Percentiles rank a stretch among this genome's conserved stretches.
These are phyloP conservation scores for Suillia variegata DNA, from an alignment of 2,888 invertebrate genomes.

Conservation along the genomic window DNA sequence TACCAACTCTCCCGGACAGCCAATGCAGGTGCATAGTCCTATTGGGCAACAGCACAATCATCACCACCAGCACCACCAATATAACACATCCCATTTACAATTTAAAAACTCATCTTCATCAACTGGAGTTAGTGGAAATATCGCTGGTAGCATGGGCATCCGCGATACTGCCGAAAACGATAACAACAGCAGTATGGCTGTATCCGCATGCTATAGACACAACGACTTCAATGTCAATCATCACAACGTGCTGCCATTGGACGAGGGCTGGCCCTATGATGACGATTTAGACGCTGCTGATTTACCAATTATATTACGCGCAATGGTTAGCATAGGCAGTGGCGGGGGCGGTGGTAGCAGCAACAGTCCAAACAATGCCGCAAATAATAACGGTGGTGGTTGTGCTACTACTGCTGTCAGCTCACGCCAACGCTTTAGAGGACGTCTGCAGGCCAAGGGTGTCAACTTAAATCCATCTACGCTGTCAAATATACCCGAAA, in stretches of 20 bases:
- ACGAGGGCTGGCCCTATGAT: slow-evolving; percentile 66
- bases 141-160: background rate
- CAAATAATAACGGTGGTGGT: slow-evolving; percentile 63
- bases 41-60: background rate
- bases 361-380: slow-evolving; percentile 63
- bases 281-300: slow-evolving; percentile 70
- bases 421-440: slow-evolving; percentile 66
- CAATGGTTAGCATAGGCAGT: slow-evolving; percentile 68
- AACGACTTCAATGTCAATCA: slow-evolving; percentile 28
- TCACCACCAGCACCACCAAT: background rate
- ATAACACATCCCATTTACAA: too few relatives aligned
- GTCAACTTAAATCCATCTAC: slow-evolving; percentile 58
- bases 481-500: slow-evolving; percentile 60
- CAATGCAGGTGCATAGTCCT: slow-evolving; percentile 67
- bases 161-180: slow-evolving; percentile 9
- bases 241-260: slow-evolving; percentile 50
- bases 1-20: slow-evolving; percentile 68
- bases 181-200: slow-evolving; percentile 14
- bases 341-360: slow-evolving; percentile 26
- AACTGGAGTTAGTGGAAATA: slow-evolving; percentile 43
- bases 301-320: slow-evolving; percentile 78
- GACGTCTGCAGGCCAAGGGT: slow-evolving; percentile 67
- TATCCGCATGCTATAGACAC: slow-evolving; percentile 26
- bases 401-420: slow-evolving; percentile 12
- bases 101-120: background rate